Evolutionary conservation across 2,888 invertebrate genomes (phyloP).

Genomic region (Lissonota sp.): DNA sequence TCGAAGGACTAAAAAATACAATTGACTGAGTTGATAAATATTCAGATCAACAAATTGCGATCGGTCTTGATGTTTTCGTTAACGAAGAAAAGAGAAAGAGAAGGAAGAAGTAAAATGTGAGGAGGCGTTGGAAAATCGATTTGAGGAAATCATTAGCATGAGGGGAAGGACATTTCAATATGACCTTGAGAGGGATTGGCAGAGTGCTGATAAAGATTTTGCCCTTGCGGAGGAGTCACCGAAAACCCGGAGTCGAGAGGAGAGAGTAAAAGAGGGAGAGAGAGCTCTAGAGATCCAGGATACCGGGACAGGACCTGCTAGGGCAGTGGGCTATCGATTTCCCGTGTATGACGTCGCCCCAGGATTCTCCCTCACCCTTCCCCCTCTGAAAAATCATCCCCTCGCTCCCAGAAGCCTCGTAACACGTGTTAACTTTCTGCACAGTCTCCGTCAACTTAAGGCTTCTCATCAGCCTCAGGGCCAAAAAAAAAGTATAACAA

Average conservation of each 20-base stretch:
- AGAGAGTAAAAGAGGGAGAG: not conserved
- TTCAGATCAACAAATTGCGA: not conserved
- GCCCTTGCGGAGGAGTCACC: conserved; percentile 6
- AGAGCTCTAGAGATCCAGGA: conserved; percentile 49
- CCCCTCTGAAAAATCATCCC: conserved; percentile 15
- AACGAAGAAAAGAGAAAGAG: conserved; percentile 3
- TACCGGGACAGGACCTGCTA: conserved; percentile 36
- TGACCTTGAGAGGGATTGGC: conserved; percentile 23
- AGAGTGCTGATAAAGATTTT: conserved; percentile 11
- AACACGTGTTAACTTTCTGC: conserved; percentile 40
- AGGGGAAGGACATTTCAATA: not conserved
- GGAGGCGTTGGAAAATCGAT: conserved; percentile 18
- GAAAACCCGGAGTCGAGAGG: not conserved
- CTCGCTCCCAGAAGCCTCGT: not conserved
- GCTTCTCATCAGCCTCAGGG: too few species aligned
- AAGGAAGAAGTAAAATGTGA: not conserved
- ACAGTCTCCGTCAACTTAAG: not conserved
- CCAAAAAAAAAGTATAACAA: too few species aligned
- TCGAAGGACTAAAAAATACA: too few species aligned
- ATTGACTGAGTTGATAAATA: not conserved
- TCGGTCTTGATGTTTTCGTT: not conserved
- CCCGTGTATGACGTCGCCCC: conserved; percentile 25
- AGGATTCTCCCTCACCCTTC: conserved; percentile 13
- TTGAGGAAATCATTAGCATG: conserved; percentile 3
- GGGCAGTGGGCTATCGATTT: conserved; percentile 57